A percentile compares a stretch with the other conserved stretches of the same genome.
These are phyloP conservation scores for Agelas oroides DNA, from an alignment of 37 sponge, comb jelly and placozoan genomes.

Conservation along the genomic window DNA sequence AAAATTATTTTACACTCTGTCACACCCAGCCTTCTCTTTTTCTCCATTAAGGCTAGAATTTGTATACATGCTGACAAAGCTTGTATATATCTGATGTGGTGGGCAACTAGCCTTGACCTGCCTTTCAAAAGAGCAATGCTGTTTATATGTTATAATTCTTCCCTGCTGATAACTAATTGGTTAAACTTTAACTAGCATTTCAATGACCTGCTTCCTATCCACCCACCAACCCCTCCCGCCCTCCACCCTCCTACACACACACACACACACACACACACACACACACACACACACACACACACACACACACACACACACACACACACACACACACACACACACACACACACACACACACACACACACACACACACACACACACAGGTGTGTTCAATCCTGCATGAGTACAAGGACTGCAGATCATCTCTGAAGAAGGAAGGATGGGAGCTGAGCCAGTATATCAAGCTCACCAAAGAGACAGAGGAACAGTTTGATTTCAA, in stretches of 20 bases:
- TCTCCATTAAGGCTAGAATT: no score
- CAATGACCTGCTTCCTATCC: background rate
- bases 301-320: no score
- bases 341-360: background rate
- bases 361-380: background rate
- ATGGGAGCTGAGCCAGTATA: constrained; percentile 68
- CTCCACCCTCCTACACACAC: background rate
- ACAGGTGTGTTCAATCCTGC: constrained; percentile 73
- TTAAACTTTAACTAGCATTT: background rate
- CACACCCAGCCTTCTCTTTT: no score
- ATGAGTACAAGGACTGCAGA: constrained; percentile 57
- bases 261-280: no score
- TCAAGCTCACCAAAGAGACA: background rate
- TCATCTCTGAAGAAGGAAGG: constrained; percentile 68
- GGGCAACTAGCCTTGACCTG: no score
- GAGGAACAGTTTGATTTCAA: constrained; percentile 6
- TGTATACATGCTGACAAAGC: no score
- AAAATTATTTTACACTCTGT: no score
- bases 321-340: no score
- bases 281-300: no score
- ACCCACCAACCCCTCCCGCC: background rate
- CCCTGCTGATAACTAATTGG: background rate
- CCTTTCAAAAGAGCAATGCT: no score
- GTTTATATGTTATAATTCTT: no score
- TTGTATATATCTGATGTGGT: no score